Conservation (phyloP, 2,113 vertebrate genomes). For the Spea bombifrons region DNA sequence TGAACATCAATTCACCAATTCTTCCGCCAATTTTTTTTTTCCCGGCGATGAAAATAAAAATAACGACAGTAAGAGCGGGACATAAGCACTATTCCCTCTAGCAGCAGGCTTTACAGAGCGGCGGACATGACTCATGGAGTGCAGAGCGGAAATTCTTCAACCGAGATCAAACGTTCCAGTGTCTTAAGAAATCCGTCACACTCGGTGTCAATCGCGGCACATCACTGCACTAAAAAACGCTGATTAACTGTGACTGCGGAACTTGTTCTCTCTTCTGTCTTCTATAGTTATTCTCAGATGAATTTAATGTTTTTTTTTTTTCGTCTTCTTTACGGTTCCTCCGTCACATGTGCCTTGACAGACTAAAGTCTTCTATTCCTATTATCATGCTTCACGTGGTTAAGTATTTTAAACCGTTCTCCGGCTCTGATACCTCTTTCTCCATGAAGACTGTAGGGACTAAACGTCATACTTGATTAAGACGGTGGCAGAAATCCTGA, state of each 20-base stretch:
- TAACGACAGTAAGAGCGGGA: no score
- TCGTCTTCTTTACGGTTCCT: neutral
- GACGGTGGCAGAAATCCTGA: neutral
- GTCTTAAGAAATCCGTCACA: neutral
- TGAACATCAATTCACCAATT: no score
- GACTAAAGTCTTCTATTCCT: neutral
- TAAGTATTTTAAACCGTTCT: neutral
- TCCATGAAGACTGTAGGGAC: constrained; percentile 6
- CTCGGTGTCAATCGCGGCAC: neutral
- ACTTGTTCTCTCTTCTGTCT: neutral
- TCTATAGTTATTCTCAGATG: neutral
- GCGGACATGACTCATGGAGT: no score
- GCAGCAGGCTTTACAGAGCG: no score
- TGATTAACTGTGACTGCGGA: neutral
- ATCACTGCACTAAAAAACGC: neutral
- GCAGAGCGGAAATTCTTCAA: no score
- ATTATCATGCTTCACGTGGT: constrained; percentile 1
- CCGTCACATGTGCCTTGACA: neutral
- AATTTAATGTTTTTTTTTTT: neutral
- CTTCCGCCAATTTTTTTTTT: no score
- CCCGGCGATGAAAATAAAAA: no score
- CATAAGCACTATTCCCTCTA: no score
- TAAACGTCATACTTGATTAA: constrained; percentile 19
- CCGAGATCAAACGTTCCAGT: neutral
- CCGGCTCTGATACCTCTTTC: neutral